Conservation (phyloP, 37 sponge, comb jelly and placozoan genomes). For the Spongia lamella region DNA sequence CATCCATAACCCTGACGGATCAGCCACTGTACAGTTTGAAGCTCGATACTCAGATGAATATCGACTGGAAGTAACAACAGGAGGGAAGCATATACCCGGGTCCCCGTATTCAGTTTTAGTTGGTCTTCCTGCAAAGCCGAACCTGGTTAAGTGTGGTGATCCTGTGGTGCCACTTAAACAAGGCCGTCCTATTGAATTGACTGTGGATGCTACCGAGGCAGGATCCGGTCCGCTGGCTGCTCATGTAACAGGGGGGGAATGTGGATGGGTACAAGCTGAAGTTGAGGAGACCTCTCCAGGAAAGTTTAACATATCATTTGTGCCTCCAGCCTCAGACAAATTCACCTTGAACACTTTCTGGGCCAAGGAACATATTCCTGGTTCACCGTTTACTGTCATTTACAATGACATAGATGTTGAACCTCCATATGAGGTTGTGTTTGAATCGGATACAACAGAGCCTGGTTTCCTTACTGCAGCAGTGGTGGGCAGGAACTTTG, state of each 20-base stretch:
- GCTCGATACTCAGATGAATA: slow-evolving; percentile 62
- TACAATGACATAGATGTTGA: slow-evolving; percentile 38
- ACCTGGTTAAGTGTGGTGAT: slow-evolving; percentile 44
- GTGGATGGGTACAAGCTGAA: not conserved
- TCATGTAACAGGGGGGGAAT: not conserved
- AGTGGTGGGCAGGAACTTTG: slow-evolving; percentile 36
- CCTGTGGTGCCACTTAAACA: slow-evolving; percentile 48
- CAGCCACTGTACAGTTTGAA: slow-evolving; percentile 35
- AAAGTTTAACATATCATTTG: not conserved
- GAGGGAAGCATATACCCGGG: slow-evolving; percentile 44
- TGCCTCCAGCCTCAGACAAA: slow-evolving; percentile 17
- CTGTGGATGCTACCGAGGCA: slow-evolving; percentile 18
- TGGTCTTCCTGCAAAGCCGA: slow-evolving; percentile 21
- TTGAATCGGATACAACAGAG: slow-evolving; percentile 41
- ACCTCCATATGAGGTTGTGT: slow-evolving; percentile 19
- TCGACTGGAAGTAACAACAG: slow-evolving; percentile 44
- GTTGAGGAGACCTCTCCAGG: not conserved
- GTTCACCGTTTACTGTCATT: slow-evolving; percentile 39
- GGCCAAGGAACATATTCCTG: slow-evolving; percentile 30
- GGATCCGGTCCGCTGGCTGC: slow-evolving; percentile 30
- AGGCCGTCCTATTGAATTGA: no score
- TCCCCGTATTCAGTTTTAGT: slow-evolving; percentile 60
- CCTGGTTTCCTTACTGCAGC: slow-evolving; percentile 41
- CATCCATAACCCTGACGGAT: slow-evolving; percentile 24
- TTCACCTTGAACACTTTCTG: slow-evolving; percentile 40